These are phyloP conservation scores for Sarcophaga carnaria DNA, from an alignment of 2,888 invertebrate genomes.

Conservation along the genomic window DNA sequence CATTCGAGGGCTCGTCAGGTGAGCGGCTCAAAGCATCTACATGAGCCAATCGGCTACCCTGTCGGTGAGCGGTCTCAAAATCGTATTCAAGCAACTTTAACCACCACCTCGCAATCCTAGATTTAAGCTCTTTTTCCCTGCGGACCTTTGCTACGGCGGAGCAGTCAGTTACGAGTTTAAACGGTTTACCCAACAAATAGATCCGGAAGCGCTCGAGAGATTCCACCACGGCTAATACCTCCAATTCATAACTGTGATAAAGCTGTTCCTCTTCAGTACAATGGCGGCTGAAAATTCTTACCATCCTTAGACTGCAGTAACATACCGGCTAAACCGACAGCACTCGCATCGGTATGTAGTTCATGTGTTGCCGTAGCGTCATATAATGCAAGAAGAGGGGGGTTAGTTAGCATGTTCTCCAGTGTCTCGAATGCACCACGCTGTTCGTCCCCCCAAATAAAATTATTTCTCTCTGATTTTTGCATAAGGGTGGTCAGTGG, in stretches of 20 bases:
- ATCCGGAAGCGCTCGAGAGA: conserved; percentile 76
- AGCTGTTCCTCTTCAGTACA: conserved; percentile 52
- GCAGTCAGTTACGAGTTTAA: conserved; percentile 40
- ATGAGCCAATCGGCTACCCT: conserved; percentile 14
- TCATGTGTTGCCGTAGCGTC: conserved; percentile 41
- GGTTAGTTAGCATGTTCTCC: conserved; percentile 28
- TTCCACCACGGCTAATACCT: conserved; percentile 76
- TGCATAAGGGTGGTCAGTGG: conserved; percentile 3
- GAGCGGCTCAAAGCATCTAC: conserved; percentile 56
- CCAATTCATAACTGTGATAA: conserved; percentile 76
- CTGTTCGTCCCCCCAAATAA: conserved; percentile 31
- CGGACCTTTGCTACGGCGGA: conserved; percentile 37
- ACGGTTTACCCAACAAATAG: conserved; percentile 67
- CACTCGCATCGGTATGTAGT: conserved; percentile 55
- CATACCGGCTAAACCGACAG: conserved; percentile 46
- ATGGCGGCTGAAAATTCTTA: conserved; percentile 52
- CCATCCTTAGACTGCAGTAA: conserved; percentile 47
- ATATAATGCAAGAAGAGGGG: conserved; percentile 40
- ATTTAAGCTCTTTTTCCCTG: conserved; percentile 34
- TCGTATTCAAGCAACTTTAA: conserved; percentile 27
- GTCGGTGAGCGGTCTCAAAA: conserved; percentile 17
- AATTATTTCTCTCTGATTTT: conserved; percentile 36
- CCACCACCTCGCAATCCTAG: conserved; percentile 31
- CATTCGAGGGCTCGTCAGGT: conserved; percentile 38
- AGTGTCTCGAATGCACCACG: conserved; percentile 16